These are phyloP conservation scores for Ciconia boyciana DNA, from an alignment of 2,113 vertebrate species.

Conservation along the genomic window DNA sequence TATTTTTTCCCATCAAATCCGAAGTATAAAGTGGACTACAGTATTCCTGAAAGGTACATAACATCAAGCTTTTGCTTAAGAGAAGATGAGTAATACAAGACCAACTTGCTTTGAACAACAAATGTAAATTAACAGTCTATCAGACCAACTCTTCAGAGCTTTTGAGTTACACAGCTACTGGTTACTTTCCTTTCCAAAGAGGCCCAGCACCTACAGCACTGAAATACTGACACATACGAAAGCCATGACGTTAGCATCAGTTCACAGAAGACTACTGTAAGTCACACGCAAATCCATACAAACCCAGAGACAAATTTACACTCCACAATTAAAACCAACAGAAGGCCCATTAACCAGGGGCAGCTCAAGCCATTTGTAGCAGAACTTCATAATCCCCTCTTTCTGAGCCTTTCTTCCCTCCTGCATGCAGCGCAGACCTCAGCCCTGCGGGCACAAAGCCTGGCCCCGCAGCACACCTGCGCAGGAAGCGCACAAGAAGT, in stretches of 20 bases:
- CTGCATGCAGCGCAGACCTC: rapidly evolving
- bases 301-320: not conserved
- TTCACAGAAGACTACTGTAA: not conserved
- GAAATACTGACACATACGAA: not conserved
- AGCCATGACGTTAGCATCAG: not conserved
- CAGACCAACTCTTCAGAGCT: not conserved
- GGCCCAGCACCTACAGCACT: not conserved
- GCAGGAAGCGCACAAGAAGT: not conserved
- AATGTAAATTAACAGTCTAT: not conserved
- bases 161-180: not conserved
- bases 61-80: not conserved
- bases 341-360: not conserved
- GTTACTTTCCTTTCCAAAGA: not conserved
- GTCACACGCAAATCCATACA: not conserved
- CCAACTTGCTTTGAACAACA: not conserved
- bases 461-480: not conserved
- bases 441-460: not conserved
- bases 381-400: too few species aligned
- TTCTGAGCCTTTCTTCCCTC: not conserved
- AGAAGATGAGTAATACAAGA: not conserved
- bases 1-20: not conserved
- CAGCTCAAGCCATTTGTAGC: not conserved
- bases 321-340: not conserved
- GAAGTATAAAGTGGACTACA: not conserved
- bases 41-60: not conserved